Conservation (phyloP, 2,888 invertebrate genomes). For the Aphodius sticticus region DNA sequence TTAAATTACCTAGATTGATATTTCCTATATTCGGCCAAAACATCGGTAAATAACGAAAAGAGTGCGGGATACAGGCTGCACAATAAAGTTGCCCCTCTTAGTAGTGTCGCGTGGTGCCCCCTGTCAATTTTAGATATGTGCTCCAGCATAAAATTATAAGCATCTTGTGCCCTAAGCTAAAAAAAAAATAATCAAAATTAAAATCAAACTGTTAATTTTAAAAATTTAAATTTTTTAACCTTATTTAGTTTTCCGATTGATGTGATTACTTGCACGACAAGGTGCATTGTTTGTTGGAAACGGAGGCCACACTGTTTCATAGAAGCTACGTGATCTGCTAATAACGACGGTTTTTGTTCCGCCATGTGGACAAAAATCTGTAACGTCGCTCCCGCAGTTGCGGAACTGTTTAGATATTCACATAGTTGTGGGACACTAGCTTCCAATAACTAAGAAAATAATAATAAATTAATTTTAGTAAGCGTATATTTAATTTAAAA, state of each 20-base stretch:
- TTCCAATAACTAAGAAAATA: conserved; percentile 70
- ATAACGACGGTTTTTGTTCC: conserved; percentile 72
- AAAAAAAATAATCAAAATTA: conserved; percentile 39
- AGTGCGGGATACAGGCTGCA: conserved; percentile 83
- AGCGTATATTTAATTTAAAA: conserved; percentile 26
- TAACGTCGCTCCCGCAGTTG: conserved; percentile 71
- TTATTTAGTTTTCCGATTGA: conserved; percentile 76
- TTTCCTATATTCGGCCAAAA: conserved; percentile 77
- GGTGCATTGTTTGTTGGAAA: conserved; percentile 69
- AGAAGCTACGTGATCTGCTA: conserved; percentile 75
- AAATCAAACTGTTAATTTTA: conserved; percentile 18
- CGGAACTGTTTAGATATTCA: conserved; percentile 73
- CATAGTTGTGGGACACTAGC: conserved; percentile 83
- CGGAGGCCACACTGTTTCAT: conserved; percentile 74
- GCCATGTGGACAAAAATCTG: conserved; percentile 80
- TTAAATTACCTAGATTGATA: conserved; percentile 59
- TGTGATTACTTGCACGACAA: conserved; percentile 75
- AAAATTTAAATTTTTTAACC: conserved; percentile 56
- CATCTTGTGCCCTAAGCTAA: conserved; percentile 82
- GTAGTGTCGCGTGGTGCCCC: conserved; percentile 75
- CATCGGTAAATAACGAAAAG: conserved; percentile 82
- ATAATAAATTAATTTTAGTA: conserved; percentile 24
- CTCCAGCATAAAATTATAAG: conserved; percentile 82
- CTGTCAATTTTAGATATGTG: conserved; percentile 76
- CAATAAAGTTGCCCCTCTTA: conserved; percentile 82